Evolutionary conservation across 2,888 invertebrate genomes (phyloP).

Genomic region (Andrena praecox): DNA sequence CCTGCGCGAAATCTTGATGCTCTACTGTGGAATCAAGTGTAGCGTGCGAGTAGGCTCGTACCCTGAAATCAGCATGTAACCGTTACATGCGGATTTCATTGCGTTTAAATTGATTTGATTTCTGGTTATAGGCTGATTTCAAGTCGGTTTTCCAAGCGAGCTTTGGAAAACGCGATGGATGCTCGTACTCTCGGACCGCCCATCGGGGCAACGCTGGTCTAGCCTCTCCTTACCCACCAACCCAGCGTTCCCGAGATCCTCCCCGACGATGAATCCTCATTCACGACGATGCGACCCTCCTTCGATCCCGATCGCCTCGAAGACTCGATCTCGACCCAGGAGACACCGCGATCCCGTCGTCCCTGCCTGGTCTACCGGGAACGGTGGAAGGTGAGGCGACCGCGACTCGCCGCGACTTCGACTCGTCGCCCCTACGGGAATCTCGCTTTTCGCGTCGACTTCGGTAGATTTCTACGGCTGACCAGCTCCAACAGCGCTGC

Average conservation of each 20-base stretch:
- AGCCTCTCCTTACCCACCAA: not conserved
- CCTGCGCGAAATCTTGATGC: too few relatives aligned
- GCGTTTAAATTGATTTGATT: too few relatives aligned
- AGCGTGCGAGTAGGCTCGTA: too few relatives aligned
- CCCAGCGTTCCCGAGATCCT: not conserved
- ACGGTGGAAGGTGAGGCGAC: conserved; percentile 15
- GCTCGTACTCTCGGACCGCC: too few relatives aligned
- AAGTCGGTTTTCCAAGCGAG: too few relatives aligned
- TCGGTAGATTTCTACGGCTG: conserved; percentile 42
- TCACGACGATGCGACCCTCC: conserved; percentile 26
- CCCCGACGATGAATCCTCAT: conserved; percentile 17
- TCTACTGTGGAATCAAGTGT: too few relatives aligned
- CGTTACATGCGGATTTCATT: too few relatives aligned
- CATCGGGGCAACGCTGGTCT: conserved; percentile 10
- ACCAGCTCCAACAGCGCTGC: conserved; percentile 23
- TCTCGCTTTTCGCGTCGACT: conserved; percentile 28
- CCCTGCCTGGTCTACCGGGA: conserved; percentile 45
- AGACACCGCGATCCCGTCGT: conserved; percentile 6
- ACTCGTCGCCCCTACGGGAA: conserved; percentile 16
- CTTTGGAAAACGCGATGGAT: too few relatives aligned
- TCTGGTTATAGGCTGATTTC: too few relatives aligned
- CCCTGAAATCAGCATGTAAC: too few relatives aligned
- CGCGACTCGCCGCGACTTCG: conserved; percentile 40
- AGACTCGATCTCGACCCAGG: not conserved
- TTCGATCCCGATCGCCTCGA: conserved; percentile 19